These are phyloP conservation scores for Dicaeum eximium DNA, from an alignment of 2,113 vertebrate genomes.

Conservation along the genomic window DNA sequence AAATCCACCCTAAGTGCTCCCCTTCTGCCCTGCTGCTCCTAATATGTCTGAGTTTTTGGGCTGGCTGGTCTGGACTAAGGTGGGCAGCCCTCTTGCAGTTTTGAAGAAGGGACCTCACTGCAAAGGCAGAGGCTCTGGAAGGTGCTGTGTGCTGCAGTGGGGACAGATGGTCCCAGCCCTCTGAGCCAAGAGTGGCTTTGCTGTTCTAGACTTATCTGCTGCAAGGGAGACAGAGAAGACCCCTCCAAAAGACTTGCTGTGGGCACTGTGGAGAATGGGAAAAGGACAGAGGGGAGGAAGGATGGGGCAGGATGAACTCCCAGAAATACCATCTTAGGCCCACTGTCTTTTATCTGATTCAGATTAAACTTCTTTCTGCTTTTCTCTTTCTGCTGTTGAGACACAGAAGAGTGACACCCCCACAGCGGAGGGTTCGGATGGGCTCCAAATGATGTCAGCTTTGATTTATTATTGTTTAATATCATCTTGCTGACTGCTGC, in stretches of 20 bases:
- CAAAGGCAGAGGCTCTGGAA: neutral
- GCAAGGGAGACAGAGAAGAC: neutral
- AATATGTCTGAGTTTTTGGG: neutral
- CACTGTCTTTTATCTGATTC: neutral
- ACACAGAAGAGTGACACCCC: neutral
- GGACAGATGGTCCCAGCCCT: neutral
- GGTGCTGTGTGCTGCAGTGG: neutral
- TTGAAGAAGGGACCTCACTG: neutral
- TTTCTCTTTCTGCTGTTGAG: neutral
- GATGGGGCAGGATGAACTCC: neutral
- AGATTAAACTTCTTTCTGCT: neutral
- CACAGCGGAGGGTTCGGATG: neutral
- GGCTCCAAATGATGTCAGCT: conserved; percentile 23
- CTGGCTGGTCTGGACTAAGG: neutral
- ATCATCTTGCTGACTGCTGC: conserved; percentile 8
- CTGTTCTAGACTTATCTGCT: neutral
- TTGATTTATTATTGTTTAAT: conserved; percentile 55
- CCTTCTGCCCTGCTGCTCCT: neutral
- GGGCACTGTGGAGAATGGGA: neutral
- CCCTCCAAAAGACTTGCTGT: neutral
- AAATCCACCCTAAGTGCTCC: fast-evolving
- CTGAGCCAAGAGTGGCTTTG: fast-evolving
- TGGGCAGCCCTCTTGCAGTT: neutral
- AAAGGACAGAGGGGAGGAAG: neutral
- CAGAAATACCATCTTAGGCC: neutral